Evolutionary conservation across 2,797 vertebrate genomes (phyloP).

Genomic region (Oophaga sylvatica): DNA sequence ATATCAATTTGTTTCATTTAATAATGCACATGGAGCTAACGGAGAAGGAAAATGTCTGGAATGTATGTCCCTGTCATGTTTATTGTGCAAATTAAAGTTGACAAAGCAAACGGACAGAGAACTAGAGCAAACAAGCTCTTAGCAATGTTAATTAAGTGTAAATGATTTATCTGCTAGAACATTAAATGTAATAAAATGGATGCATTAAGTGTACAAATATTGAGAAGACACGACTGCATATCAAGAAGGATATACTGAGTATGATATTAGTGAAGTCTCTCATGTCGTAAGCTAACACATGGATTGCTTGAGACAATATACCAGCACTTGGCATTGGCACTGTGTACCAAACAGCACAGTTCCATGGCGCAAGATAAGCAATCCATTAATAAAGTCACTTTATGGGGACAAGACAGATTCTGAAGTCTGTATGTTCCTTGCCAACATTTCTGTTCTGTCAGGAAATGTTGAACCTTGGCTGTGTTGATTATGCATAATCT

Average conservation of each 20-base stretch:
- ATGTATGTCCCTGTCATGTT: conserved; percentile 25
- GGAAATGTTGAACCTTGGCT: conserved; percentile 58
- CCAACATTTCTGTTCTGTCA: conserved; percentile 57
- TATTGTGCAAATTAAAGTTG: conserved; percentile 30
- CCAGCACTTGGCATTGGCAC: conserved; percentile 41
- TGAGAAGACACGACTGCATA: conserved; percentile 10
- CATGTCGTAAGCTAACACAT: conserved; percentile 32
- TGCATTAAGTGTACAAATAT: conserved; percentile 36
- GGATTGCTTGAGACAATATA: conserved; percentile 36
- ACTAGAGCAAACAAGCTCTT: not conserved
- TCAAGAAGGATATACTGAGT: not conserved
- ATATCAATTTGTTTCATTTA: conserved; percentile 19
- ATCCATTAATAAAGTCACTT: conserved; percentile 59
- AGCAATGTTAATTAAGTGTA: conserved; percentile 31
- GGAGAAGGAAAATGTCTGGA: conserved; percentile 1
- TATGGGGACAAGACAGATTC: conserved; percentile 43
- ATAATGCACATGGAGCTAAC: not conserved
- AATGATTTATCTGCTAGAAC: conserved; percentile 14
- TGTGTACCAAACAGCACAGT: conserved; percentile 47
- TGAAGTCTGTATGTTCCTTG: conserved; percentile 34
- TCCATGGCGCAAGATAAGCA: conserved; percentile 56
- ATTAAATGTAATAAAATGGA: conserved; percentile 38
- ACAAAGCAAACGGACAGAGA: conserved; percentile 21
- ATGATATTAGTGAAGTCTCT: conserved; percentile 8
- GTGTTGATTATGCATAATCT: conserved; percentile 33